Evolutionary conservation across 2,888 invertebrate species (phyloP).

Genomic region (Altica lythri): DNA sequence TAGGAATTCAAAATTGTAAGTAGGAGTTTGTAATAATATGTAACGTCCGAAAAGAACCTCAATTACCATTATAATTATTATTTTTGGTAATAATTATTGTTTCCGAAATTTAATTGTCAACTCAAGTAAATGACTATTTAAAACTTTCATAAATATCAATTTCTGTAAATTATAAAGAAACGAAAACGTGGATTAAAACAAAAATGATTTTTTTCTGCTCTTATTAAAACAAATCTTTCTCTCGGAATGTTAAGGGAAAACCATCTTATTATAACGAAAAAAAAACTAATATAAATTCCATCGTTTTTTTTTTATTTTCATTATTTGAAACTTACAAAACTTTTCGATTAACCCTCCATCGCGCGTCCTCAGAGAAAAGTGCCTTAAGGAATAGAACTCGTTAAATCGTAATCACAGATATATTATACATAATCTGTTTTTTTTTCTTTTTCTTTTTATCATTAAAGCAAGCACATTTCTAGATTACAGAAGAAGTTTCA

Average conservation of each 20-base stretch:
- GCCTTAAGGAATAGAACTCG: slow-evolving; percentile 9
- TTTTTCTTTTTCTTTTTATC: too few species aligned
- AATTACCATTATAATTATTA: too few species aligned
- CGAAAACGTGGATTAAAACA: background rate
- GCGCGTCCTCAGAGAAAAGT: slow-evolving; percentile 6
- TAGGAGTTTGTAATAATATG: too few species aligned
- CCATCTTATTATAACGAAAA: background rate
- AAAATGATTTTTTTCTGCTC: background rate
- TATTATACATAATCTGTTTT: slow-evolving; percentile 18
- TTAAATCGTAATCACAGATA: slow-evolving; percentile 9
- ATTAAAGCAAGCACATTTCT: slow-evolving; percentile 29
- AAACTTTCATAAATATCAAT: too few species aligned
- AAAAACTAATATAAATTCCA: background rate
- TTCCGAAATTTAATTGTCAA: too few species aligned
- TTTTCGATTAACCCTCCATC: background rate
- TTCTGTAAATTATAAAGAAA: too few species aligned
- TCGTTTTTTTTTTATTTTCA: background rate
- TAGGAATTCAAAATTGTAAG: too few species aligned
- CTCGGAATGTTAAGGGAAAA: background rate
- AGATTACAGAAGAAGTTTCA: slow-evolving; percentile 13
- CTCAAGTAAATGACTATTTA: too few species aligned
- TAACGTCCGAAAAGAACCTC: too few species aligned
- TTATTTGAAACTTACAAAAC: slow-evolving; percentile 2
- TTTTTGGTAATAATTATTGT: too few species aligned
- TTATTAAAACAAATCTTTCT: too few species aligned